Percentiles rank a stretch among this genome's conserved stretches.
These are phyloP conservation scores for Parnassius mnemosyne DNA, from an alignment of 2,888 invertebrate genomes.

Conservation along the genomic window DNA sequence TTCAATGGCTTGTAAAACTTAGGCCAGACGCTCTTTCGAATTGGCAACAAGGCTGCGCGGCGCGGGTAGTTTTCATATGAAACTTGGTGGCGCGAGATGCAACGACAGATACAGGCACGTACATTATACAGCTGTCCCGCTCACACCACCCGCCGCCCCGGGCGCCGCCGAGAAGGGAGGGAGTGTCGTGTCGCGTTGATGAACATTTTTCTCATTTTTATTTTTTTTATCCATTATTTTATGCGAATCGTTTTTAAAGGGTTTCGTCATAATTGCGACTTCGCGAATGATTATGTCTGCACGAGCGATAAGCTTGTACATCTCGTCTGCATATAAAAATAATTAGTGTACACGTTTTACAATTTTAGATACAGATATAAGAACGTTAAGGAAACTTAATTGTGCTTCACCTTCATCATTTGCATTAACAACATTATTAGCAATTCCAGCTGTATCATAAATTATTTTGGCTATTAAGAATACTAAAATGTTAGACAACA, in stretches of 20 bases:
- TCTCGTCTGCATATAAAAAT: conserved; percentile 17
- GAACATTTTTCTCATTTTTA: conserved; percentile 79
- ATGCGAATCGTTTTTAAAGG: conserved; percentile 80
- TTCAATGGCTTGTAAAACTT: not conserved
- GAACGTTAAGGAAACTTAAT: not conserved
- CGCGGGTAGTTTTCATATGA: conserved; percentile 78
- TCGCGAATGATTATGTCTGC: conserved; percentile 69
- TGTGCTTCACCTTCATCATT: not conserved
- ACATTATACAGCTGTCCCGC: conserved; percentile 44
- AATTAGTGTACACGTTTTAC: conserved; percentile 14
- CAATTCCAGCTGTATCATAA: not conserved
- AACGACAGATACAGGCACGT: conserved; percentile 52
- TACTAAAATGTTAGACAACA: no score
- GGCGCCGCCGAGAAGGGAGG: conserved; percentile 49
- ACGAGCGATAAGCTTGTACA: conserved; percentile 56
- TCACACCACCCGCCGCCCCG: conserved; percentile 71
- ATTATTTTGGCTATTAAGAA: not conserved
- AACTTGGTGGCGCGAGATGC: conserved; percentile 76
- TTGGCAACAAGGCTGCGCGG: conserved; percentile 53
- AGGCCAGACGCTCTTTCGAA: conserved; percentile 11
- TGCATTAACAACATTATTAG: not conserved
- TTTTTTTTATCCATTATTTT: conserved; percentile 70
- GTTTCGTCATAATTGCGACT: conserved; percentile 79
- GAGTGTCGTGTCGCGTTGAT: conserved; percentile 78
- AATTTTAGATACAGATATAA: conserved; percentile 1